Percentiles rank a stretch among this genome's conserved stretches.
Conservation (phyloP, 2,888 invertebrate genomes). For the Macrosoma leucophasiata region DNA sequence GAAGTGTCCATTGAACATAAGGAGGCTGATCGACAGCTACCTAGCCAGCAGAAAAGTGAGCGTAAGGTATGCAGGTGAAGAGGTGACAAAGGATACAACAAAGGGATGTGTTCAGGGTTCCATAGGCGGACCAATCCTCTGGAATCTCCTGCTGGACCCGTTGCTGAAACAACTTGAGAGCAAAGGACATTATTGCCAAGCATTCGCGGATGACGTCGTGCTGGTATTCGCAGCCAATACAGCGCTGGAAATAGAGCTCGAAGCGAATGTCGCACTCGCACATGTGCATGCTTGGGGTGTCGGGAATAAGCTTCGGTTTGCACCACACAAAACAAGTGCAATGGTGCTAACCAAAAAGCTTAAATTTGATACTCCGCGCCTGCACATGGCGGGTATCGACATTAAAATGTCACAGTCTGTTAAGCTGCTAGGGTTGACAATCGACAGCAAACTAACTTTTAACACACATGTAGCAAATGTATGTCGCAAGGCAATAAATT, state of each 20-base stretch:
- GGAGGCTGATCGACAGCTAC: slow-evolving; percentile 9
- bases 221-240: slow-evolving; percentile 4
- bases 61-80: slow-evolving; percentile 4
- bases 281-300: slow-evolving; percentile 14
- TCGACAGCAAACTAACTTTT: background rate
- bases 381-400: slow-evolving; percentile 8
- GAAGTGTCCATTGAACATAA: slow-evolving; percentile 11
- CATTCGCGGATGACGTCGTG: slow-evolving; percentile 12
- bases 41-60: slow-evolving; percentile 9
- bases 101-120: slow-evolving; percentile 20
- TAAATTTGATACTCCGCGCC: slow-evolving; percentile 4
- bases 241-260: slow-evolving; percentile 7
- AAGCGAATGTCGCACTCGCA: slow-evolving; percentile 17
- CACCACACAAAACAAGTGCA: slow-evolving; percentile 9
- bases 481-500: background rate
- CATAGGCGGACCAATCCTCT: slow-evolving; percentile 15
- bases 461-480: background rate
- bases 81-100: slow-evolving; percentile 2
- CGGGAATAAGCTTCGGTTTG: slow-evolving; percentile 8
- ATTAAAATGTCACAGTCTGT: slow-evolving; percentile 2
- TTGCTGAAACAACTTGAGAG: no score
- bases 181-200: slow-evolving; percentile 7
- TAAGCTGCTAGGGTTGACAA: slow-evolving; percentile 9
- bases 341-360: slow-evolving; percentile 6
- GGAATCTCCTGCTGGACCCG: no score